These are phyloP conservation scores for Rhodeus uyekii DNA, from an alignment of 2,797 vertebrate genomes.

Conservation along the genomic window DNA sequence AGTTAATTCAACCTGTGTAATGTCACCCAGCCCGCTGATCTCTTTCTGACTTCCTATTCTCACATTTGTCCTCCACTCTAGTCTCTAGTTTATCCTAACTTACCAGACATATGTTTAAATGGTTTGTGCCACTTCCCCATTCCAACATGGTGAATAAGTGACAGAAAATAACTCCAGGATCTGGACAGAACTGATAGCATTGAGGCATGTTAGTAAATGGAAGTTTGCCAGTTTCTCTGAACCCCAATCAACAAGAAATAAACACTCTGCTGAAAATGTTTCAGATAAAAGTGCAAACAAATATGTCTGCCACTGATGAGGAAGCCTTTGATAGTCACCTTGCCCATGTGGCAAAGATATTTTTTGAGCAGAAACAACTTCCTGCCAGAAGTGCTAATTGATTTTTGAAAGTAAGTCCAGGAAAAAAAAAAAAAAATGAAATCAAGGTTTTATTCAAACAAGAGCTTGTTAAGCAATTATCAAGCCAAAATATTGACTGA, in stretches of 20 bases:
- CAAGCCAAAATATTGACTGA: not conserved
- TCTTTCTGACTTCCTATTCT: conserved; percentile 4
- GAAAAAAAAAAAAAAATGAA: not conserved
- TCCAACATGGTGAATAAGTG: conserved; percentile 23
- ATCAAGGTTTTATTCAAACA: conserved; percentile 6
- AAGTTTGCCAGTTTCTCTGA: conserved; percentile 53
- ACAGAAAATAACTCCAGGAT: conserved; percentile 51
- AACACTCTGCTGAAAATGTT: conserved; percentile 54
- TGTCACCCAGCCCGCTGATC: not conserved
- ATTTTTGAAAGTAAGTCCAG: conserved; percentile 42
- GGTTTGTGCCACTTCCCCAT: conserved; percentile 35
- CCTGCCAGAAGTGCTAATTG: conserved; percentile 33
- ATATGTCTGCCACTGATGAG: conserved; percentile 53
- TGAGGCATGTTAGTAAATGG: conserved; percentile 55
- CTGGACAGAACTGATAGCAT: conserved; percentile 60
- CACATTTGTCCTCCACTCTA: conserved; percentile 11
- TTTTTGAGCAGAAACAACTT: conserved; percentile 43
- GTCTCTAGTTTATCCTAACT: conserved; percentile 21
- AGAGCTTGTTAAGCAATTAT: conserved; percentile 11
- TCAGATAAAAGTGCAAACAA: conserved; percentile 52
- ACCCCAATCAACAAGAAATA: conserved; percentile 56
- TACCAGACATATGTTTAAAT: conserved; percentile 32
- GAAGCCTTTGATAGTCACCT: conserved; percentile 56
- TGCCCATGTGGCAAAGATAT: conserved; percentile 47
- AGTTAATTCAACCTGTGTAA: not conserved